Conservation (phyloP, 64 coral and sea anemone species). For the Hydrozoanthus tunicans region DNA sequence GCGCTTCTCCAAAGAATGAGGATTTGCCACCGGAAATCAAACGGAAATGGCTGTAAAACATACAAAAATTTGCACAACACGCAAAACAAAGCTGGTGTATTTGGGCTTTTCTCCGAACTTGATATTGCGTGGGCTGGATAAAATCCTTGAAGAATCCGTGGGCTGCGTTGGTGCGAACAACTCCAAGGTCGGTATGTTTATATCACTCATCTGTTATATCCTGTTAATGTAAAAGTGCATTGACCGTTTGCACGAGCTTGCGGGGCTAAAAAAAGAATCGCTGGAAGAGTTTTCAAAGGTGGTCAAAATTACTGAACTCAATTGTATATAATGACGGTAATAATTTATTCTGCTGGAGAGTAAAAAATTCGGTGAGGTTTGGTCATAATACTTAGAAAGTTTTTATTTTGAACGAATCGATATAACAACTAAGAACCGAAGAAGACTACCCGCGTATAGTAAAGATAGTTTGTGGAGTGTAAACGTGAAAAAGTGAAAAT, state of each 20-base stretch:
- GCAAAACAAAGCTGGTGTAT: not conserved
- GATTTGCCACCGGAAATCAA: constrained; percentile 42
- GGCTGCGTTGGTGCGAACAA: constrained; percentile 27
- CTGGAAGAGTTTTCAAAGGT: constrained; percentile 25
- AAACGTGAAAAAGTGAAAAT: constrained; percentile 30
- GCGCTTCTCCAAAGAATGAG: not conserved
- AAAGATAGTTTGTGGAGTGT: not conserved
- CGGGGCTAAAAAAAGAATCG: constrained; percentile 22
- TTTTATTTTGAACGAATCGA: not conserved
- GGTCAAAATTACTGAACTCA: constrained; percentile 51
- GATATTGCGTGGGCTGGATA: constrained; percentile 22
- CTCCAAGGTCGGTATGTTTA: constrained; percentile 52
- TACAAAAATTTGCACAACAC: constrained; percentile 28
- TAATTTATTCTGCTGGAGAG: constrained; percentile 33
- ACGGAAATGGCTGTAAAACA: constrained; percentile 51
- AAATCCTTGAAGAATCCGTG: constrained; percentile 42
- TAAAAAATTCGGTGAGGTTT: not conserved
- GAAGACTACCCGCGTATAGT: not conserved
- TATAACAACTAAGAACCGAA: not conserved
- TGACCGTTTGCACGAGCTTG: not conserved
- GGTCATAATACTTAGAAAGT: not conserved
- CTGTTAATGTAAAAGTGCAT: constrained; percentile 8
- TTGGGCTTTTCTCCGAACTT: constrained; percentile 25
- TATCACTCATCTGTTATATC: constrained; percentile 23
- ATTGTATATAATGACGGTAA: constrained; percentile 45